These are phyloP conservation scores for Nomada fabriciana DNA, from an alignment of 2,888 invertebrate species.

Conservation along the genomic window DNA sequence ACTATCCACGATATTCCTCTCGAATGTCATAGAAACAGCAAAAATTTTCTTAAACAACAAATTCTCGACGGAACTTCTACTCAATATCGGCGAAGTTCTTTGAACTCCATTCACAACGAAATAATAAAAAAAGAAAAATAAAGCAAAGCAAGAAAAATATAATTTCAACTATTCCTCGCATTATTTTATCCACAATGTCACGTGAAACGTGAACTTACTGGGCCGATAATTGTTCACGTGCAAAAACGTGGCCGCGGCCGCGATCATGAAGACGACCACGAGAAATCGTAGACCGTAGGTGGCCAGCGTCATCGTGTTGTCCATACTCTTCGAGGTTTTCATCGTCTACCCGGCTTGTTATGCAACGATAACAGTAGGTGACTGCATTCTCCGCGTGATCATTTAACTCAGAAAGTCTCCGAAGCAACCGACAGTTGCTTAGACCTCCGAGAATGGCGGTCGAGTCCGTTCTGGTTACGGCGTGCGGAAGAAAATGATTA, in stretches of 20 bases:
- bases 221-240: constrained; percentile 81
- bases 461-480: constrained; percentile 19
- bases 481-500: neutral
- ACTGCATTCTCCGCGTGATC: constrained; percentile 68
- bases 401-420: constrained; percentile 28
- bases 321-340: constrained; percentile 67
- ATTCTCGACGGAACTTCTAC: neutral
- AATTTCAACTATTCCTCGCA: neutral
- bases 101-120: too few species aligned
- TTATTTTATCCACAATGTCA: neutral
- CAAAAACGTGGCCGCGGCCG: constrained; percentile 80
- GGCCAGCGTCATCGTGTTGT: constrained; percentile 66
- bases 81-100: neutral
- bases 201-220: constrained; percentile 75
- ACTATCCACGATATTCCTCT: neutral
- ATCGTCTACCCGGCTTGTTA: constrained; percentile 76
- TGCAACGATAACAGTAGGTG: constrained; percentile 69
- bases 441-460: constrained; percentile 28
- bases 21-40: neutral
- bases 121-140: neutral
- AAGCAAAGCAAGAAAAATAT: neutral
- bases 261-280: constrained; percentile 77
- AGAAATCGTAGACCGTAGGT: constrained; percentile 75
- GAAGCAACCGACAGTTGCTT: constrained; percentile 51
- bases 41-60: too few species aligned